A percentile compares a stretch with the other conserved stretches of the same genome.
phyloP scores from a whole-genome alignment of 1,140 invertebrate genomes.

The Bombyx mori region DNA sequence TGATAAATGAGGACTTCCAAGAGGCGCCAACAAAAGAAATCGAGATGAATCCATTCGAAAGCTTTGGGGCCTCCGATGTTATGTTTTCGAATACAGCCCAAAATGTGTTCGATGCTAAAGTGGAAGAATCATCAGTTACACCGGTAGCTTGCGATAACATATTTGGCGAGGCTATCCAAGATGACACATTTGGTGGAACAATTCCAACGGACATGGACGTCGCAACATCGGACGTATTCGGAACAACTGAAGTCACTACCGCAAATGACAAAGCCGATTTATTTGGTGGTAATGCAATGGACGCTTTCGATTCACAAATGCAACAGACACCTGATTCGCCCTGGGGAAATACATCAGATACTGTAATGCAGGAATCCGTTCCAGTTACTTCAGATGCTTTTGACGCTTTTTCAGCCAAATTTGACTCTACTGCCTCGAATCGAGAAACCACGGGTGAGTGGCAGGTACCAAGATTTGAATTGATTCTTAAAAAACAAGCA shows the following conservation, averaged over 20 bases:
- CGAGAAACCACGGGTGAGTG: constrained; percentile 42
- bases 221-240: constrained; percentile 15
- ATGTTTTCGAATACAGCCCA: constrained; percentile 9
- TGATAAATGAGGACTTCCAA: constrained; percentile 21
- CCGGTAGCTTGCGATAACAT: background rate
- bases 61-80: background rate
- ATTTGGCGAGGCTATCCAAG: background rate
- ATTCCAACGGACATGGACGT: background rate
- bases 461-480: too few species aligned
- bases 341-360: constrained; percentile 14
- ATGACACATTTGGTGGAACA: background rate
- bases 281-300: constrained; percentile 3
- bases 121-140: background rate
- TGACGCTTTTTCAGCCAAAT: constrained; percentile 90
- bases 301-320: too few species aligned
- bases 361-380: constrained; percentile 24
- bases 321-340: constrained; percentile 6
- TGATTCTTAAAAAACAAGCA: too few species aligned
- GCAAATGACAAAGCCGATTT: constrained; percentile 1
- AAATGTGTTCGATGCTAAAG: constrained; percentile 40
- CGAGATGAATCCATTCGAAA: constrained; percentile 57
- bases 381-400: constrained; percentile 49
- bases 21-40: constrained; percentile 10
- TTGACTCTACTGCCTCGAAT: constrained; percentile 75
- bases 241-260: constrained; percentile 6